Conservation (phyloP, 37 sponge, comb jelly and placozoan genomes). For the Aphrocallistes beatrix region DNA sequence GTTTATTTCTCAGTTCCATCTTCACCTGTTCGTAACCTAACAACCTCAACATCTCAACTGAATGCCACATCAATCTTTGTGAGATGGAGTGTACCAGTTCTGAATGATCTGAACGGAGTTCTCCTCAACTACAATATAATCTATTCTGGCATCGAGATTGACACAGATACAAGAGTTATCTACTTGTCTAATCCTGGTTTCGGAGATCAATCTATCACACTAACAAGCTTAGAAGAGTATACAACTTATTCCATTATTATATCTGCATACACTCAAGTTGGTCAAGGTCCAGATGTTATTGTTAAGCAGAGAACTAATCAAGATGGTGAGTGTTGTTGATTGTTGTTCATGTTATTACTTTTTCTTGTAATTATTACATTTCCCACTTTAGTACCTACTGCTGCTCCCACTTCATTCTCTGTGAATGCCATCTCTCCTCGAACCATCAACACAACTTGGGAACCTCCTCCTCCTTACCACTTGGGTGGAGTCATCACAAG, state of each 20-base stretch:
- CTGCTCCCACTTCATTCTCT: constrained; percentile 12
- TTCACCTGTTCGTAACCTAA: constrained; percentile 4
- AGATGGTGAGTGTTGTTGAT: background rate
- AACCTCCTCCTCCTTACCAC: constrained; percentile 14
- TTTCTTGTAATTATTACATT: background rate
- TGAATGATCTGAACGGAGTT: constrained; percentile 14
- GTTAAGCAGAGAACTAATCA: constrained; percentile 1
- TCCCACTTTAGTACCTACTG: constrained; percentile 11
- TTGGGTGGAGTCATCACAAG: constrained; percentile 12
- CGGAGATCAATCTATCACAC: background rate
- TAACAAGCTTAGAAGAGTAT: background rate
- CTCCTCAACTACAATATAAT: background rate
- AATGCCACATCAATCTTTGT: background rate
- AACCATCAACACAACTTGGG: constrained; percentile 17
- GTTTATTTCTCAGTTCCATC: background rate
- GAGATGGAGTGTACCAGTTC: background rate
- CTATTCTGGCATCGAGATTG: background rate
- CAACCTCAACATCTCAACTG: background rate
- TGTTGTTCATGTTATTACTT: background rate
- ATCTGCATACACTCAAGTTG: background rate
- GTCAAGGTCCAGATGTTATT: background rate
- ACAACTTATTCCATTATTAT: background rate
- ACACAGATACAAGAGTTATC: constrained; percentile 4
- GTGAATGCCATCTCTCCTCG: constrained; percentile 7
- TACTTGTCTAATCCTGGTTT: background rate